Conservation (phyloP, 2,113 vertebrate species). For the Tenrec ecaudatus region DNA sequence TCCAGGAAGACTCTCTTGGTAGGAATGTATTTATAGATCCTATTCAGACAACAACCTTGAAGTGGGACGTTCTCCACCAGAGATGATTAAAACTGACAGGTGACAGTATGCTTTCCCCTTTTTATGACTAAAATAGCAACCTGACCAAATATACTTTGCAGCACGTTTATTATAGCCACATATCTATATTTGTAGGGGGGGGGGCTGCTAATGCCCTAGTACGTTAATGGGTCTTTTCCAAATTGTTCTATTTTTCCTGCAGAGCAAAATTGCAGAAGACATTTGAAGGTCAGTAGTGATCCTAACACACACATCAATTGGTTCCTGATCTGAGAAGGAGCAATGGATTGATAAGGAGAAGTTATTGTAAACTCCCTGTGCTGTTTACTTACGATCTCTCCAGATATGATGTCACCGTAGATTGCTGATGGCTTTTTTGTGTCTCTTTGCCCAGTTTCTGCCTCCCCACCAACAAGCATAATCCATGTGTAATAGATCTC, state of each 20-base stretch:
- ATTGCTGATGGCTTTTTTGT: no score
- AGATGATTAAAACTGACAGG: conserved; percentile 49
- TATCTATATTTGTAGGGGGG: conserved; percentile 67
- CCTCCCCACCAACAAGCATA: neutral
- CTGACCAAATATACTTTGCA: conserved; percentile 51
- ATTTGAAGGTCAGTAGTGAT: conserved; percentile 69
- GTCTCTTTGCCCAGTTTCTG: neutral
- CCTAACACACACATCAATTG: conserved; percentile 61
- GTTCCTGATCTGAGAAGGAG: conserved; percentile 48
- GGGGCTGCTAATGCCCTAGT: conserved; percentile 46
- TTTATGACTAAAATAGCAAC: conserved; percentile 67
- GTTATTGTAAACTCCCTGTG: conserved; percentile 49
- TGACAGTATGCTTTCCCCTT: conserved; percentile 54
- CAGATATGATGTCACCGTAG: neutral
- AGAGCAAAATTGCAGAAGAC: conserved; percentile 61
- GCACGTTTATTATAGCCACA: conserved; percentile 18
- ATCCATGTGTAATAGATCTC: conserved; percentile 37
- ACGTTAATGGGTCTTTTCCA: conserved; percentile 58
- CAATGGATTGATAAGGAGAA: neutral
- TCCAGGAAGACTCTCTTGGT: neutral
- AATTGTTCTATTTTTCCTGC: conserved; percentile 73
- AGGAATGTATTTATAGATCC: neutral
- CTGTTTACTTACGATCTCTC: conserved; percentile 51
- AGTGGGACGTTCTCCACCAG: conserved; percentile 1
- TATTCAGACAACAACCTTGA: conserved; percentile 29